Conservation (phyloP, 1,140 invertebrate genomes). For the Fopius arisanus region DNA sequence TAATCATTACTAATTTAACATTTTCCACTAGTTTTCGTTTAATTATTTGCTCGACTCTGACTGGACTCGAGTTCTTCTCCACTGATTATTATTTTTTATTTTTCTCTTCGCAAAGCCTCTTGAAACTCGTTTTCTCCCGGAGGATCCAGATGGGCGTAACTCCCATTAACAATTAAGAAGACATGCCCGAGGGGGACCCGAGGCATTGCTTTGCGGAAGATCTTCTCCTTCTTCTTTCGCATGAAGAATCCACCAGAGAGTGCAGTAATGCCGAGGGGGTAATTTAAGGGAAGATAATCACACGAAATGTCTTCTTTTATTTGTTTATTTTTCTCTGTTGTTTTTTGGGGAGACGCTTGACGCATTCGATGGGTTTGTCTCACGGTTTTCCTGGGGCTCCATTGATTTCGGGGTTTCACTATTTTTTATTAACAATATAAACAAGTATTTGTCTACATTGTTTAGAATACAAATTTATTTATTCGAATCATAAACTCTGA, state of each 20-base stretch:
- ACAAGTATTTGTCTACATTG: no score
- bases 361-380: not conserved
- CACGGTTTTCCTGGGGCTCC: not conserved
- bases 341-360: not conserved
- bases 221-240: not conserved
- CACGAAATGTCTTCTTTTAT: constrained; percentile 16
- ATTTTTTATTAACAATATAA: no score
- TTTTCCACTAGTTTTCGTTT: not conserved
- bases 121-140: not conserved
- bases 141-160: constrained; percentile 35
- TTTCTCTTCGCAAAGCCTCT: not conserved
- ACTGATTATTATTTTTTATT: not conserved
- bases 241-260: not conserved
- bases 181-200: constrained; percentile 22
- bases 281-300: constrained; percentile 48
- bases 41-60: not conserved
- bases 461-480: not conserved
- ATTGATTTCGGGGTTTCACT: no score
- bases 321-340: not conserved
- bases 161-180: constrained; percentile 50
- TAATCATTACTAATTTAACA: no score
- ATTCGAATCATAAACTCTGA: no score
- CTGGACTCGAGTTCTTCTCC: not conserved
- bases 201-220: not conserved
- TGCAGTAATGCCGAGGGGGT: constrained; percentile 28